Base-by-base conservation (phyloP, 2,797 vertebrate genomes). In the Amphiprion clarkii region DNA sequence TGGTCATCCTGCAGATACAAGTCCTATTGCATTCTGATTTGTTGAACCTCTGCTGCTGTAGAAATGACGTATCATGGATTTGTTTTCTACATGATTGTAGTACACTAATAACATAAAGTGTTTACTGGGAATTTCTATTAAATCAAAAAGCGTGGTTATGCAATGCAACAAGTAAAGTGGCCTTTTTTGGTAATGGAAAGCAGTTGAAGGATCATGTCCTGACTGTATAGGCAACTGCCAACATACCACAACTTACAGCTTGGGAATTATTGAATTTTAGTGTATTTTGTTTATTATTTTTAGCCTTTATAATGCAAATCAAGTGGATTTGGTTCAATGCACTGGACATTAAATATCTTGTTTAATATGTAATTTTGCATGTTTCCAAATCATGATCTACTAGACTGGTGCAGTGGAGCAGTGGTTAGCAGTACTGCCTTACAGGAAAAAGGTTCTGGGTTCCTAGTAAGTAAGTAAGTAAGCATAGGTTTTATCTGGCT, bases 141-240 rank as follows among this genome's bases (percentile, higher is more conserved):
- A 23, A 23, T 23, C 23, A 23, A 23, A 23, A 23, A 23, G 23
- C 23, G 23, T 23, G 21, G 3, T 52, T 7, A 7, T 21, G 53
- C 40, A 46, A 55, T 25, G n/a, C 55, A 59, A 23, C 29, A 4
- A 56, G 39, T 17, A 40, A 27, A 21, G 46, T 8, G 2, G 25
- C 2, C 10, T n/a, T 60, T 54, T 68, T 25, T 40, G 46, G 53
- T 61, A 29, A 23, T 39, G 42, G 31, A 44, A 68, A 66, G 46
- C 44, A 12, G 25, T 31, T 71, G 23, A 66, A 46, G 44, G 39
- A 42, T 59, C 8, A 17, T 13, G 46, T n/a, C 46, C 46, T n/a
- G 46, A 16, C 17, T 42, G 40, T 42, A 27, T 27, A 27, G 27
- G 27, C 27, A 27, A 27, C 27, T 27, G 27, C 27, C 3, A 27